A percentile compares a stretch with the other conserved stretches of the same genome.
These are phyloP conservation scores for Protobothrops mucrosquamatus DNA, from an alignment of 2,113 vertebrate species.

Conservation along the genomic window DNA sequence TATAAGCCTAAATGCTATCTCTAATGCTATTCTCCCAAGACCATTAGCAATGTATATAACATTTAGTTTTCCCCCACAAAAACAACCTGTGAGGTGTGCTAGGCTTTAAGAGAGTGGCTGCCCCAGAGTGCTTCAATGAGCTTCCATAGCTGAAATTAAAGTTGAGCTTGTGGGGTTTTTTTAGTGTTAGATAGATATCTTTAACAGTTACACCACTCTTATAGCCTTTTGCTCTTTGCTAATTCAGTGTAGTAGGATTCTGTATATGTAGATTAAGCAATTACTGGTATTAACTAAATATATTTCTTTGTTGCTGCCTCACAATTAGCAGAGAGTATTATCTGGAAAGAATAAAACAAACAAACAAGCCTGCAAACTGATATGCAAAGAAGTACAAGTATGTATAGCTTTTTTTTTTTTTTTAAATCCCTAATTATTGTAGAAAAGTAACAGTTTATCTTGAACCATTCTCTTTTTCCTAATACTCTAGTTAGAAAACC, in stretches of 20 bases:
- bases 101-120: neutral
- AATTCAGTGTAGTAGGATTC: neutral
- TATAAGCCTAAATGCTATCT: neutral
- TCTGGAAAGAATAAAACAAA: neutral
- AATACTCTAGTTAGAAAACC: neutral
- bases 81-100: neutral
- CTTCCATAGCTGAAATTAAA: neutral
- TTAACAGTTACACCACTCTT: neutral
- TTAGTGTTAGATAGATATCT: neutral
- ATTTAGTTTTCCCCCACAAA: neutral
- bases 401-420: neutral
- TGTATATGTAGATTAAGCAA: neutral
- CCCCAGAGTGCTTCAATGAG: neutral
- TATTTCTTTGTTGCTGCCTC: neutral
- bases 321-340: neutral
- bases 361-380: neutral
- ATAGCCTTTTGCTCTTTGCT: neutral
- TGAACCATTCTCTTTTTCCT: neutral
- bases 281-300: neutral
- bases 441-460: neutral
- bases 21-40: neutral
- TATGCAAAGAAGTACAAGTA: neutral
- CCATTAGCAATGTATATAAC: neutral
- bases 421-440: neutral
- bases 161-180: neutral